These are phyloP conservation scores for Probosciger aterrimus DNA, from an alignment of 2,113 vertebrate genomes.

Conservation along the genomic window DNA sequence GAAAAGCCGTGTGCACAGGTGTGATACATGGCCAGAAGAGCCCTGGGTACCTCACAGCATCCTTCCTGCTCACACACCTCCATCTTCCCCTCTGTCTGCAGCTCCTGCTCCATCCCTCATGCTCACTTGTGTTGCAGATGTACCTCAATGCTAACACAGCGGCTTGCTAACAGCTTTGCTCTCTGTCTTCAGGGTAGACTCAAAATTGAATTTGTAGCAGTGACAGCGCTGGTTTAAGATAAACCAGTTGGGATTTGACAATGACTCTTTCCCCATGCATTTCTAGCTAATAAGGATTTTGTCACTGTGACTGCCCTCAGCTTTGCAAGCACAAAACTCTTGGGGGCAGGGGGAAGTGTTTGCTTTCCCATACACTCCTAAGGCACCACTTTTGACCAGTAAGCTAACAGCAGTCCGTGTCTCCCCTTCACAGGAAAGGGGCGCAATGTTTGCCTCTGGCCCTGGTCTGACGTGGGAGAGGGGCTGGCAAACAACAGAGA, in stretches of 20 bases:
- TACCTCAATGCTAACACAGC: neutral
- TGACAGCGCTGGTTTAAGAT: slow-evolving; percentile 45
- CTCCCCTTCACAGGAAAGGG: neutral
- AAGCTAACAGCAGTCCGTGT: neutral
- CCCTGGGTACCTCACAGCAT: neutral
- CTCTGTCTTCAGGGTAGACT: slow-evolving; percentile 22
- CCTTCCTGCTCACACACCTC: neutral
- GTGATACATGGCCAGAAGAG: neutral
- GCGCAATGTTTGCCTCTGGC: neutral
- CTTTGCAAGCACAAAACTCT: neutral
- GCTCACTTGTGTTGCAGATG: neutral
- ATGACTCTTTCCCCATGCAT: neutral
- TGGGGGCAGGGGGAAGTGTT: neutral
- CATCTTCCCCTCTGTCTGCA: neutral
- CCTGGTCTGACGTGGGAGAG: neutral
- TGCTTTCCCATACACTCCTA: neutral
- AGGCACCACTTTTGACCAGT: accelerated
- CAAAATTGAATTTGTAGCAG: slow-evolving; percentile 44
- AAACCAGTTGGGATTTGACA: slow-evolving; percentile 19
- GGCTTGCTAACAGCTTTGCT: neutral
- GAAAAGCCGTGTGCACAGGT: neutral
- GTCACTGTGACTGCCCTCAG: neutral
- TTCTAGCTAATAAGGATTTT: slow-evolving; percentile 51
- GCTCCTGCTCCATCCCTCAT: neutral
- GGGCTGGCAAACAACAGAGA: neutral